Evolutionary conservation across 2,888 invertebrate species (phyloP), one percentile per base, ranked within the genome.

Genomic region (Mycalesis mineus): DNA sequence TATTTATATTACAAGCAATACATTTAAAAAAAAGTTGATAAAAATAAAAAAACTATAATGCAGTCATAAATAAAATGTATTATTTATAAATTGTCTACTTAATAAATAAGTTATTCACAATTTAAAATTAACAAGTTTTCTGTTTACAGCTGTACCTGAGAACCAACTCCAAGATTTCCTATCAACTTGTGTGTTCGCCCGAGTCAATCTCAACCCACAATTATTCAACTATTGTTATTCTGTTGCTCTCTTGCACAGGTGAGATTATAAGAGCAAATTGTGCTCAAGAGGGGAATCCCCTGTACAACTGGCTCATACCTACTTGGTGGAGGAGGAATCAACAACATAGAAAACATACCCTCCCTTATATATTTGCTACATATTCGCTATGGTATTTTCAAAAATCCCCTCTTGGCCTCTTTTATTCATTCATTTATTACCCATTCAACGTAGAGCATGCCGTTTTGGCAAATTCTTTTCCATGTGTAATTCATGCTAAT

Each of bases 161-260:
- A 75, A 82, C 56, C 65, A 88, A 56, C 81, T 92, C 11, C 92
- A 94, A 14, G 92, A 93, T 31, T 92, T 96, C 54, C 79, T 94
- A 22, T 92, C 95, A 0, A 91, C 93, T 13, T 92, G 94, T 45
- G 93, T 93, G 7, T 96, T 90, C 70, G 91, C 93, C 44, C 91
- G 95, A 58, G 94, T 94, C 66, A 92, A 94, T 39, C 82, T 96
- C 8, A 97, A 97, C 80, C 93, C 96, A 0, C 93, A 94, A 65
- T 80, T 97, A 64, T 97, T 95, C 83, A 94, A 95, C 78, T 96
- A 96, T 75, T 92, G 93, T 42, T 91, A 93, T 40, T 93, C 95
- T 0, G 95, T 96, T 7, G 94, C 95, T 0, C 79, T 96, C 15
- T 90, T 95, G 69, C 95, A 95, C 84, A 92, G 95, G 90, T 88